These are phyloP conservation scores for Synanthedon andrenaeformis DNA, from an alignment of 2,888 invertebrate species.

Conservation along the genomic window DNA sequence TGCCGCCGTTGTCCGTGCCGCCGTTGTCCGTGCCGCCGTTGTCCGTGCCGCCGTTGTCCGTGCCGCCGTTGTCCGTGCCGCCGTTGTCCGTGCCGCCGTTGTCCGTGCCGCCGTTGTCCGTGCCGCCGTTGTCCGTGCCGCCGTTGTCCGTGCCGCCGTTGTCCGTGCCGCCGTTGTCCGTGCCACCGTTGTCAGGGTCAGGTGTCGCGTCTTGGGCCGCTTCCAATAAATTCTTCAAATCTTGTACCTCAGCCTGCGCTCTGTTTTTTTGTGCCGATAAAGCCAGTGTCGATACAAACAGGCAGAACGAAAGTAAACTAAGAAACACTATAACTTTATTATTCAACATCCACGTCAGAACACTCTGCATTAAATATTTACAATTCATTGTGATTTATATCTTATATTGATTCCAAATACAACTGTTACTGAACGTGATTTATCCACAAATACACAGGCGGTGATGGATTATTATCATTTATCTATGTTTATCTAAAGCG, in stretches of 20 bases:
- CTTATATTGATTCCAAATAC: conserved; percentile 2
- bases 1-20: background rate
- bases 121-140: background rate
- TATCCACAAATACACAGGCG: background rate
- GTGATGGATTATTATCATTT: conserved; percentile 5
- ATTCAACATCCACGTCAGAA: conserved; percentile 42
- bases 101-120: no score
- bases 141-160: background rate
- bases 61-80: background rate
- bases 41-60: background rate
- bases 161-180: background rate
- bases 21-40: no score
- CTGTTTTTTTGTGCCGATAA: conserved; percentile 42
- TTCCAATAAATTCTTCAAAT: conserved; percentile 11
- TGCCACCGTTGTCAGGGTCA: conserved; percentile 1
- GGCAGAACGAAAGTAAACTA: conserved; percentile 36
- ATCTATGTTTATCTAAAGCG: conserved; percentile 3
- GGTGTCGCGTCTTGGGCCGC: no score
- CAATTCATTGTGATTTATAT: conserved; percentile 20
- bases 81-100: no score
- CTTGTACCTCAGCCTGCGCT: conserved; percentile 20
- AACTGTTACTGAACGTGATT: background rate
- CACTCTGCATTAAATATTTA: conserved; percentile 35
- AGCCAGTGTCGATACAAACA: conserved; percentile 47
- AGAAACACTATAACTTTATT: conserved; percentile 54